Evolutionary conservation across 53 echinoderm and acorn worm genomes (phyloP).

Genomic region (Patiria pectinifera): DNA sequence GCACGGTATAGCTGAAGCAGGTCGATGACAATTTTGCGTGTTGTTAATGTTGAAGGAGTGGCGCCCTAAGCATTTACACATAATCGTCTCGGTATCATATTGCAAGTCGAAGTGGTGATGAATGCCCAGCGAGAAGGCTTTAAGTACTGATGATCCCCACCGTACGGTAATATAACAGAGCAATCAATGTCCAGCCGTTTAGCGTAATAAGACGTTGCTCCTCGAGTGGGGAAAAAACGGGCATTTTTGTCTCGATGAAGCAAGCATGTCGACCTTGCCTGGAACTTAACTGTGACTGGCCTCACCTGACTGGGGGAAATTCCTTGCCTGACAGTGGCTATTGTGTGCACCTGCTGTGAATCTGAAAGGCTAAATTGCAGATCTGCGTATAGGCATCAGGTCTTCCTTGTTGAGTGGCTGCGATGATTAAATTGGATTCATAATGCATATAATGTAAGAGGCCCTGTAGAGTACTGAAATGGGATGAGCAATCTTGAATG

Average conservation of each 20-base stretch:
- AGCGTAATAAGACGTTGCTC: conserved; percentile 9
- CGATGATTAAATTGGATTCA: background rate
- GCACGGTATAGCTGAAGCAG: no score
- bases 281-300: background rate
- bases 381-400: background rate
- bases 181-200: conserved; percentile 1
- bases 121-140: background rate
- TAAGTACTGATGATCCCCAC: background rate
- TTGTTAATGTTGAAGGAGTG: background rate
- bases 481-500: background rate
- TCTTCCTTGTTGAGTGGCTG: background rate
- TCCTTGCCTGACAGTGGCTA: background rate
- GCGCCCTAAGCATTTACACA: background rate
- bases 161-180: background rate
- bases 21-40: no score
- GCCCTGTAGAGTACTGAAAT: background rate
- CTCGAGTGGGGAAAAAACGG: background rate
- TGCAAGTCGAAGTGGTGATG: conserved; percentile 9
- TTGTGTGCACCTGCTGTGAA: conserved; percentile 7
- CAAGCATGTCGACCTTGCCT: background rate
- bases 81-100: conserved; percentile 17
- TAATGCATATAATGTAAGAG: background rate
- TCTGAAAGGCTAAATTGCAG: no score
- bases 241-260: background rate
- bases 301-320: background rate